phyloP scores from a whole-genome alignment of 2,888 invertebrate species.

The Ernsta delagoae region DNA sequence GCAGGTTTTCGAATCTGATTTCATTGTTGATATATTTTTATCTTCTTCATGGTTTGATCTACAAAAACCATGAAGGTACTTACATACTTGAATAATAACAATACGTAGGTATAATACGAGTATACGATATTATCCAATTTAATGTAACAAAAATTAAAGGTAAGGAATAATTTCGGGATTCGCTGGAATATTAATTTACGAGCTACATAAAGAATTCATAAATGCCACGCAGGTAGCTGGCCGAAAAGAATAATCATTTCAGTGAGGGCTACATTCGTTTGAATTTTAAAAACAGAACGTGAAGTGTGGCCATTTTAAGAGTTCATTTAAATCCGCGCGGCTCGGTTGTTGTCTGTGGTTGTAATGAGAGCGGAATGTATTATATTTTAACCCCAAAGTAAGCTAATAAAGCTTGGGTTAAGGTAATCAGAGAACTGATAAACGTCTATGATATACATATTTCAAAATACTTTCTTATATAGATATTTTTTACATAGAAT shows the following conservation, averaged over 20 bases:
- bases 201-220: conserved; percentile 22
- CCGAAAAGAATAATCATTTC: conserved; percentile 19
- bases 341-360: conserved; percentile 22
- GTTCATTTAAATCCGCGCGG: conserved; percentile 37
- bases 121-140: too few relatives aligned
- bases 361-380: conserved; percentile 5
- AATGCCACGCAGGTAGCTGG: conserved; percentile 16
- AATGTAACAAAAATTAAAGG: not conserved
- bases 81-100: too few relatives aligned
- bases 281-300: conserved; percentile 22
- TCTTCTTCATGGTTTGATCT: too few relatives aligned
- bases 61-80: too few relatives aligned
- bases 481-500: too few relatives aligned
- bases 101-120: too few relatives aligned
- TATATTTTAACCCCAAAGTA: conserved; percentile 19
- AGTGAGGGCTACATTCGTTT: conserved; percentile 23
- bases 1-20: not conserved
- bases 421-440: too few relatives aligned
- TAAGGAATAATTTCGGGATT: not conserved
- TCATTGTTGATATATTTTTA: not conserved
- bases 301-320: conserved; percentile 24
- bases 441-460: too few relatives aligned
- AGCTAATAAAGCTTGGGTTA: too few relatives aligned
- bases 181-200: conserved; percentile 11
- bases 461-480: too few relatives aligned